phyloP scores from a whole-genome alignment of 2,113 vertebrate species.

The Pteruthius melanotis region DNA sequence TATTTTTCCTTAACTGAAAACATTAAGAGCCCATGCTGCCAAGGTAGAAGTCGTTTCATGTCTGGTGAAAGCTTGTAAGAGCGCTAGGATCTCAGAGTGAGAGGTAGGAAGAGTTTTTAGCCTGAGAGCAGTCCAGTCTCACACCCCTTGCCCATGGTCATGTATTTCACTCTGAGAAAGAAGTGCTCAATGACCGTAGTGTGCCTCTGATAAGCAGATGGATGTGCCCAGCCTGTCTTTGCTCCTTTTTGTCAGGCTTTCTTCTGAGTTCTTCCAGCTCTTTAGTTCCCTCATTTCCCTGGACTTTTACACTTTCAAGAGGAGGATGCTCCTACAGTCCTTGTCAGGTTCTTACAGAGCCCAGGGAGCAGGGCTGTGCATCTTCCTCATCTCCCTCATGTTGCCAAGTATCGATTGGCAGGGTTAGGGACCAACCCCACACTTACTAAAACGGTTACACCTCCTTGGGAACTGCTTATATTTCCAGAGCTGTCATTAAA shows the following conservation, averaged over 20 bases:
- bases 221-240: not conserved
- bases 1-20: not conserved
- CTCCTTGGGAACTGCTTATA: not conserved
- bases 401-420: not conserved
- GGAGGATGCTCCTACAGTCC: not conserved
- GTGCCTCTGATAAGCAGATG: not conserved
- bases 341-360: not conserved
- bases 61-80: not conserved
- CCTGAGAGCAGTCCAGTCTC: not conserved
- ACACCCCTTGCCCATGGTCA: not conserved
- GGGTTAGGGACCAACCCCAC: not conserved
- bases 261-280: not conserved
- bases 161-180: not conserved
- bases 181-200: rapidly evolving
- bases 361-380: not conserved
- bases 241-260: not conserved
- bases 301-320: not conserved
- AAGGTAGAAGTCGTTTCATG: not conserved
- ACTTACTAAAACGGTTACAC: not conserved
- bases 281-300: not conserved
- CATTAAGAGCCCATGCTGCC: not conserved
- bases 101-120: not conserved
- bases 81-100: not conserved
- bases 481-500: not conserved
- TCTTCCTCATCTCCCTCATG: not conserved